Base-by-base conservation (phyloP, 2,113 vertebrate species). In the Phalacrocorax brasilianus region DNA sequence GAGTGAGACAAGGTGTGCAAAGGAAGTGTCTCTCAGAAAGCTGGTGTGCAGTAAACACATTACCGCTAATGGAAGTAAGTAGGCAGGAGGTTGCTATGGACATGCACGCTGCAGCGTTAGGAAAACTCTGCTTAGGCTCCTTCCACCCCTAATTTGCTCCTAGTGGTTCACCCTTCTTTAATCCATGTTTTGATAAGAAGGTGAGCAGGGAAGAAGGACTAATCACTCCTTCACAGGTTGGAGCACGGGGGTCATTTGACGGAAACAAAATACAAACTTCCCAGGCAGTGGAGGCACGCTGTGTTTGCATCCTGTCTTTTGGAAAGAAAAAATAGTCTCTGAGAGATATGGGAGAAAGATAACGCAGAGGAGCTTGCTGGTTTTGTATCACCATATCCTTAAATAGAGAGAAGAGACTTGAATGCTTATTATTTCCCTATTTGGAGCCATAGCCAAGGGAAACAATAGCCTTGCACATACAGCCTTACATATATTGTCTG, bases 401-500 rank as follows among this genome's bases (percentile, higher is more conserved):
- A 80, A 65, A 42, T 9, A 90, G 30, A 42, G 65, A 93, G 32
- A 5, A 35, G 16, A 87, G 32, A 81, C 9, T 5, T 45, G 50
- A 71, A 70, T 70, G 30, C 28, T 92, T 88, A 18, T 92, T 38
- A 28, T 93, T 89, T 89, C 38, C 32, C 20, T 80, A 33, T 70
- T 73, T 88, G 75, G 89, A 78, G 55, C 71, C 49, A 50, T 38
- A 93, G 75, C 78, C 45, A 83, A 95, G n/a, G 50, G 33, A 85
- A 94, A 90, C 45, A 92, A 66, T 6, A 72, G 52, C 30, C 5
- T 82, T 93, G 66, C 18, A 68, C 18, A 72, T 42, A 44, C 26
- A 82, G 30, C 33, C 62, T 53, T 79, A 49, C 30, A 40, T 49
- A 33, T 66, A 21, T 82, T 90, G 40, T 65, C 49, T 76, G 49